Evolutionary conservation across 2,888 invertebrate species (phyloP), one percentile per base, ranked within the genome.

Genomic region (Zelleria hepariella): DNA sequence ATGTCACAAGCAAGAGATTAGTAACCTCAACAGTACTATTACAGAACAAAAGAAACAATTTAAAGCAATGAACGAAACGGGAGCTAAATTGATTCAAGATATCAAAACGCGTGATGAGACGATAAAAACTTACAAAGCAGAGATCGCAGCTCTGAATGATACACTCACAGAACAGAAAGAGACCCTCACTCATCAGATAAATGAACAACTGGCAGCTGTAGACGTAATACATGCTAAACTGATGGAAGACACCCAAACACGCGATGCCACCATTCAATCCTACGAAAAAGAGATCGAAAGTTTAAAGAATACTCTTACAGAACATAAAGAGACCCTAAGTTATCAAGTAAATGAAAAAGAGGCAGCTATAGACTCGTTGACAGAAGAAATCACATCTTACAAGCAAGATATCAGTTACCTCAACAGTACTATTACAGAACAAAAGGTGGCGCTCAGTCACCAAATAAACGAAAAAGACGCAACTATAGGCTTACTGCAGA

Each of bases 121-220:
- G 62, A 64, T 73, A 48, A 68, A 73, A 54, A 68, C 73, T 60
- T 61, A 72, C 23, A 62, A 72, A 7, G 77, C 76, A 65, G 72
- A 80, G 47, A 66, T 71, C 8, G 77, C 76, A 60, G 68, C 69
- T 62, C 67, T 74, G 5, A 71, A 67, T 32, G 74, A 70, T 48
- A 60, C 64, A 8, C 68, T 68, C 57, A 66, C 61, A 42, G 72
- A 77, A 58, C 77, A 80, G 61, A 74, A 68, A 58, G 69, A 73
- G 25, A 75, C 70, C 61, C 64, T 78, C 4, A 67, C 63, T 25
- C 69, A 42, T 15, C 10, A 42, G 10, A 42, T 42, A 10, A 10
- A 42, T 59, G 81, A 81, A 67, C 75, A 68, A 61, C 70, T 70
- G 60, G 77, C 75, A 42, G 72, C 67, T 25, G 71, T 78, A 20